Conservation (phyloP, 2,797 vertebrate genomes). For the Cryptoprocta ferox region DNA sequence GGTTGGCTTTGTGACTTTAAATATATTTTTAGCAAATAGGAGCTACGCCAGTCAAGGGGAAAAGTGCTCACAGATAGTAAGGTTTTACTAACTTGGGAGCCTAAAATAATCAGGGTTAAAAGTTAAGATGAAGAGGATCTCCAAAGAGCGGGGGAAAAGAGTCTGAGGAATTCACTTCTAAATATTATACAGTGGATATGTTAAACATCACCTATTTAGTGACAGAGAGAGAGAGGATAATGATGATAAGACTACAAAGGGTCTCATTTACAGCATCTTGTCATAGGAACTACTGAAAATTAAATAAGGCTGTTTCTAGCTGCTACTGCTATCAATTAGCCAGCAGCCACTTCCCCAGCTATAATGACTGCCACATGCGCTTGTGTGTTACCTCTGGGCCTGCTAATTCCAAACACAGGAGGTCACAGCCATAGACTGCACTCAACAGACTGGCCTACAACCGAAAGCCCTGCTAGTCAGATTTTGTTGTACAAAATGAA, state of each 20-base stretch:
- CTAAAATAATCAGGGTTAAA: slow-evolving; percentile 33
- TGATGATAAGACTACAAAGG: slow-evolving; percentile 66
- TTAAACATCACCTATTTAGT: slow-evolving; percentile 48
- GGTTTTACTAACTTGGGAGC: slow-evolving; percentile 29
- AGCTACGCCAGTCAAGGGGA: not conserved
- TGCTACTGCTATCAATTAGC: slow-evolving; percentile 82
- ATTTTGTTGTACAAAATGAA: slow-evolving; percentile 53
- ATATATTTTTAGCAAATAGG: not conserved
- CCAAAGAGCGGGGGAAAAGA: not conserved
- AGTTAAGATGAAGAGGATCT: slow-evolving; percentile 39
- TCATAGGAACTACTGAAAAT: slow-evolving; percentile 71
- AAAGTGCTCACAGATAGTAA: not conserved
- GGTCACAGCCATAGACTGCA: slow-evolving; percentile 41
- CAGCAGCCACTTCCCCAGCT: slow-evolving; percentile 79
- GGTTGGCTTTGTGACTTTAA: not conserved
- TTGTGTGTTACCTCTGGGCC: slow-evolving; percentile 74
- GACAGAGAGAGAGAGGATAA: slow-evolving; percentile 63
- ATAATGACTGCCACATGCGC: slow-evolving; percentile 75
- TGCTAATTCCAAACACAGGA: slow-evolving; percentile 77
- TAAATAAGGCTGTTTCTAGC: slow-evolving; percentile 75
- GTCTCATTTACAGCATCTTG: slow-evolving; percentile 71
- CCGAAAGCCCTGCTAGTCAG: not conserved
- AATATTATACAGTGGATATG: slow-evolving; percentile 44
- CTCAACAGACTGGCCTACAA: not conserved
- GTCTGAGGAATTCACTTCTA: slow-evolving; percentile 46